Conservation (phyloP, 2,888 invertebrate genomes). For the Eupithecia dodoneata region DNA sequence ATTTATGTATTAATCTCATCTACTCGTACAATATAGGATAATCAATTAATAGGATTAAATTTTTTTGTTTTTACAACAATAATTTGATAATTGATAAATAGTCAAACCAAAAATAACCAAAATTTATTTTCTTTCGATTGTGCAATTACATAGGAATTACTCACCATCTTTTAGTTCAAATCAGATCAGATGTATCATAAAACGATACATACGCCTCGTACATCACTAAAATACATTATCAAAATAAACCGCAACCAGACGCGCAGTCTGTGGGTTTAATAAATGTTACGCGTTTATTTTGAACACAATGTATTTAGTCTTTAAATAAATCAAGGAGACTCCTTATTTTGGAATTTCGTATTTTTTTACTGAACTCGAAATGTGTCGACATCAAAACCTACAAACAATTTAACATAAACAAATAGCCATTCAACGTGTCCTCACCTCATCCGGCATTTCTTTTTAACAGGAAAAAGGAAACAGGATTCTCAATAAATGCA, state of each 20-base stretch:
- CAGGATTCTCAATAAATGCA: neutral
- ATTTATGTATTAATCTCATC: too few species aligned
- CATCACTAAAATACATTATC: conserved; percentile 52
- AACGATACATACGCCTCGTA: conserved; percentile 18
- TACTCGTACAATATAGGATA: too few species aligned
- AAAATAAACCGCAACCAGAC: conserved; percentile 54
- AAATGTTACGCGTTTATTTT: conserved; percentile 51
- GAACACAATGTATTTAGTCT: neutral
- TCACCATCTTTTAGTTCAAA: conserved; percentile 23
- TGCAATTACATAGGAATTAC: conserved; percentile 10
- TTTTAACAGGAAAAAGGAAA: neutral
- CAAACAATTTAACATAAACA: neutral
- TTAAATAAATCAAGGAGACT: conserved; percentile 35
- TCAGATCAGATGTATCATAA: conserved; percentile 32
- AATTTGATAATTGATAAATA: neutral
- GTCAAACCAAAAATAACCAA: neutral
- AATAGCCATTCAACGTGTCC: neutral
- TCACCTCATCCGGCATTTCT: neutral
- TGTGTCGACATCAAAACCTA: neutral
- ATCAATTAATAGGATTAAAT: neutral
- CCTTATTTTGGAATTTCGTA: conserved; percentile 36
- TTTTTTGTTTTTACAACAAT: neutral
- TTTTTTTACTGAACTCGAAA: conserved; percentile 14
- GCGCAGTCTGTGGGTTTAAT: conserved; percentile 64
- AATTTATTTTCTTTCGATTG: conserved; percentile 30